Evolutionary conservation across 2,888 invertebrate genomes (phyloP).

Genomic region (Drosophila borborema): DNA sequence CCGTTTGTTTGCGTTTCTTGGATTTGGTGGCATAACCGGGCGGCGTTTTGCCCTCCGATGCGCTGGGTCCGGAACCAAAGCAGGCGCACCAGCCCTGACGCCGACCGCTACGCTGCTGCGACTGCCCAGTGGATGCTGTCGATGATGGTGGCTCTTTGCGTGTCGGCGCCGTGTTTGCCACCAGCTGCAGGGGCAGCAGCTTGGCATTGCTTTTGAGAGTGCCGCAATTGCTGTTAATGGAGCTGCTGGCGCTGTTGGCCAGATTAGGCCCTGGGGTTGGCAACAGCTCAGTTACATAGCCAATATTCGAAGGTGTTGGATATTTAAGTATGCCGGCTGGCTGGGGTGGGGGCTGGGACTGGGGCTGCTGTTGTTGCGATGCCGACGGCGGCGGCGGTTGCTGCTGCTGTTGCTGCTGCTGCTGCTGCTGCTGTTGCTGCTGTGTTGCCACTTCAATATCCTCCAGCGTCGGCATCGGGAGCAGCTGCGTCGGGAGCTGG

Average conservation of each 20-base stretch:
- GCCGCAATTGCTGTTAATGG: conserved; percentile 64
- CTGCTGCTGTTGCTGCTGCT: conserved; percentile 2
- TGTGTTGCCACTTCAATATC: conserved; percentile 78
- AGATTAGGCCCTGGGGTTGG: conserved; percentile 32
- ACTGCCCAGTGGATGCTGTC: conserved; percentile 34
- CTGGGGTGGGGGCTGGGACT: conserved; percentile 43
- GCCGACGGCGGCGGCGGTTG: not conserved
- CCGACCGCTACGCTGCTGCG: conserved; percentile 62
- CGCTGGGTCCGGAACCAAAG: conserved; percentile 47
- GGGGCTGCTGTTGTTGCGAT: conserved; percentile 34
- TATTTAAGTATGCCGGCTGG: conserved; percentile 58
- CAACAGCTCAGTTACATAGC: conserved; percentile 50
- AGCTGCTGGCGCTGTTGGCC: conserved; percentile 41
- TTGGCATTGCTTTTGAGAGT: conserved; percentile 80
- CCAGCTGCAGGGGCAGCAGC: conserved; percentile 63
- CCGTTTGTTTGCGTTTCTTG: conserved; percentile 70
- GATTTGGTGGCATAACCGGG: conserved; percentile 63
- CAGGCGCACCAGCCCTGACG: conserved; percentile 68
- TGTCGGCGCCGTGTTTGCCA: conserved; percentile 40
- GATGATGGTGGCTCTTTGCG: conserved; percentile 57
- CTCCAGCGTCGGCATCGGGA: conserved; percentile 82
- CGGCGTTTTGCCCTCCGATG: conserved; percentile 59
- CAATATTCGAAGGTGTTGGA: conserved; percentile 52
- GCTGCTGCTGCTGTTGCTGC: conserved; percentile 3
- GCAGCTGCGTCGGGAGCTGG: conserved; percentile 60